These are phyloP conservation scores for Ectropis crepuscularia DNA, from an alignment of 2,888 invertebrate genomes.

Conservation along the genomic window DNA sequence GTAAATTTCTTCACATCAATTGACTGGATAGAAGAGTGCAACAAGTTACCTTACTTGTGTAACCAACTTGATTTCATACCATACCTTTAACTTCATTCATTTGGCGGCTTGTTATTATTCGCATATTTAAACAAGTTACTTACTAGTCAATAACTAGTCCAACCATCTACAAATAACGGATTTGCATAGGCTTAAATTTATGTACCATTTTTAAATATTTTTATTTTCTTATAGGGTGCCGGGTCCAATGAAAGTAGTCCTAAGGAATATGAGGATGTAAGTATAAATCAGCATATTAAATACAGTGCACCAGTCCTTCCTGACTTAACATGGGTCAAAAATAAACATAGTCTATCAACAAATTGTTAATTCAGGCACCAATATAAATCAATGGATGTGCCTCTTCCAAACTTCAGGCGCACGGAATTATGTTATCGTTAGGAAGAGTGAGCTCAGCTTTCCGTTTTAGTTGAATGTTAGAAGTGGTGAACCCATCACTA, in stretches of 20 bases:
- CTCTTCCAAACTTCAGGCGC: too few relatives aligned
- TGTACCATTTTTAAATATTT: neutral
- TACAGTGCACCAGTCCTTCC: too few relatives aligned
- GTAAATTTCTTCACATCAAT: neutral
- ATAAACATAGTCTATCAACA: too few relatives aligned
- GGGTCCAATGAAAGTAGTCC: slow-evolving; percentile 59
- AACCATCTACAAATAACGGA: too few relatives aligned
- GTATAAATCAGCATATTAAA: slow-evolving; percentile 48
- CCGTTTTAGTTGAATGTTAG: too few relatives aligned
- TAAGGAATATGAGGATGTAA: slow-evolving; percentile 86
- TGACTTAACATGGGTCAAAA: too few relatives aligned
- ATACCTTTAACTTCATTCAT: neutral
- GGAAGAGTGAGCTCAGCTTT: too few relatives aligned
- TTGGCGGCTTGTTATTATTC: too few relatives aligned
- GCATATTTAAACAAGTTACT: neutral
- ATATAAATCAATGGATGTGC: too few relatives aligned
- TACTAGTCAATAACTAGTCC: slow-evolving; percentile 1
- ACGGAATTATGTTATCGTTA: too few relatives aligned
- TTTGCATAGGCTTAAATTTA: neutral
- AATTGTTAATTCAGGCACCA: too few relatives aligned
- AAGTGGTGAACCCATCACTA: too few relatives aligned
- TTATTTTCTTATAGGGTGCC: slow-evolving; percentile 63
- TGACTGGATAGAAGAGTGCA: neutral
- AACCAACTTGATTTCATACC: slow-evolving; percentile 5
- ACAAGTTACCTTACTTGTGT: neutral